Conservation (phyloP, 2,888 invertebrate species). For the Eristalis tenax region DNA sequence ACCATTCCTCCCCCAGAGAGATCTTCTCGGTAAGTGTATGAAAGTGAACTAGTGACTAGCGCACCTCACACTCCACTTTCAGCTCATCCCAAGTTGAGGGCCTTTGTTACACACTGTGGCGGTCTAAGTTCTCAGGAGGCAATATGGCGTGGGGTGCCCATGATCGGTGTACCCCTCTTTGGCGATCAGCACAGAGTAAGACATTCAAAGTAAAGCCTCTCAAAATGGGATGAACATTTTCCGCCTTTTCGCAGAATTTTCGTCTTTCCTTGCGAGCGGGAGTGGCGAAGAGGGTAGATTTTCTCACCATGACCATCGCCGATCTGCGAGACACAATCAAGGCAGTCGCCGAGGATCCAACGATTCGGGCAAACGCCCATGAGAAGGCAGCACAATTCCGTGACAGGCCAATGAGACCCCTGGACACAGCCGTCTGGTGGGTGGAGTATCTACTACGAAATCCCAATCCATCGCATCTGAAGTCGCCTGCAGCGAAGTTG, state of each 20-base stretch:
- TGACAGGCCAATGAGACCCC: constrained; percentile 82
- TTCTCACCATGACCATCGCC: constrained; percentile 64
- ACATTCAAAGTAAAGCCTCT: background rate
- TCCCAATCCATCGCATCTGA: constrained; percentile 82
- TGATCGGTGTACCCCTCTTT: constrained; percentile 76
- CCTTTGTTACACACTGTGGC: constrained; percentile 77
- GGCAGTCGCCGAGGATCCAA: constrained; percentile 61
- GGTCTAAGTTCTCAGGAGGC: constrained; percentile 77
- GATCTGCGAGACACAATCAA: constrained; percentile 54
- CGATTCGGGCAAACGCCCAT: constrained; percentile 74
- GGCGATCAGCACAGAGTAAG: constrained; percentile 75
- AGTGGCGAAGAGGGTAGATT: constrained; percentile 71
- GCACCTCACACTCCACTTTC: background rate
- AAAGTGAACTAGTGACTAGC: background rate
- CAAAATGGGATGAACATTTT: background rate
- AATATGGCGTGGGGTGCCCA: constrained; percentile 76
- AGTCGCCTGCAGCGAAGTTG: constrained; percentile 80
- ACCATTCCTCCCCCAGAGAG: constrained; percentile 73
- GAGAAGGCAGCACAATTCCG: constrained; percentile 80
- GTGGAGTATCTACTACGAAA: constrained; percentile 84
- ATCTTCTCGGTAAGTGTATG: constrained; percentile 74
- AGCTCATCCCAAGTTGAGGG: constrained; percentile 75
- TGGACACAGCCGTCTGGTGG: constrained; percentile 84
- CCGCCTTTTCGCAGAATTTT: constrained; percentile 33
- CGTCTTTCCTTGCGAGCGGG: constrained; percentile 60